Evolutionary conservation across 2,797 vertebrate genomes (phyloP).

Genomic region (Garrulus glandarius): DNA sequence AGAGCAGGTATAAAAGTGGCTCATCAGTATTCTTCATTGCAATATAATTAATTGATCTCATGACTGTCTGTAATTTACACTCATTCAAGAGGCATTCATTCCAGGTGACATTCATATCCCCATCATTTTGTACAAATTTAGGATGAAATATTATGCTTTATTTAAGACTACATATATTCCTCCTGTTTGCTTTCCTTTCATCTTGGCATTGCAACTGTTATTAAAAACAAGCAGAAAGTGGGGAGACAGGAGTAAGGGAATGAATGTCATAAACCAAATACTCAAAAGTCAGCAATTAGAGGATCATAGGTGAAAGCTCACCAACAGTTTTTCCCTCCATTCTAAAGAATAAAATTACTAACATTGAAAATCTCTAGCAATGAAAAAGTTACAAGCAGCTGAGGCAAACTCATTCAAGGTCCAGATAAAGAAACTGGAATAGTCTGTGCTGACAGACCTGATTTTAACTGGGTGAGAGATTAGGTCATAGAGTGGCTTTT

Average conservation of each 20-base stretch:
- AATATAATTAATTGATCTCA: not conserved
- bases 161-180: not conserved
- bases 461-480: not conserved
- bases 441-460: not conserved
- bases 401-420: not conserved
- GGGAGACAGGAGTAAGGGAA: not conserved
- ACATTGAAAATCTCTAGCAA: not conserved
- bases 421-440: not conserved
- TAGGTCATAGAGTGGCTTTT: not conserved
- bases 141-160: not conserved
- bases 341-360: not conserved
- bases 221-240: not conserved
- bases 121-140: not conserved
- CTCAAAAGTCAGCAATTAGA: not conserved
- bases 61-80: not conserved
- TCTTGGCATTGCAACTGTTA: not conserved
- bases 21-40: not conserved
- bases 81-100: not conserved
- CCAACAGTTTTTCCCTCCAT: not conserved
- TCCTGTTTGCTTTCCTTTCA: slow-evolving; percentile 3
- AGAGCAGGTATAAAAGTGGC: not conserved
- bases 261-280: not conserved
- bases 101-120: not conserved
- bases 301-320: not conserved
- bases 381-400: not conserved